Percentiles rank a stretch among this genome's conserved stretches.
These are phyloP conservation scores for Isaurus tuberculatus DNA, from an alignment of 92 coral and sea anemone species.

Conservation along the genomic window DNA sequence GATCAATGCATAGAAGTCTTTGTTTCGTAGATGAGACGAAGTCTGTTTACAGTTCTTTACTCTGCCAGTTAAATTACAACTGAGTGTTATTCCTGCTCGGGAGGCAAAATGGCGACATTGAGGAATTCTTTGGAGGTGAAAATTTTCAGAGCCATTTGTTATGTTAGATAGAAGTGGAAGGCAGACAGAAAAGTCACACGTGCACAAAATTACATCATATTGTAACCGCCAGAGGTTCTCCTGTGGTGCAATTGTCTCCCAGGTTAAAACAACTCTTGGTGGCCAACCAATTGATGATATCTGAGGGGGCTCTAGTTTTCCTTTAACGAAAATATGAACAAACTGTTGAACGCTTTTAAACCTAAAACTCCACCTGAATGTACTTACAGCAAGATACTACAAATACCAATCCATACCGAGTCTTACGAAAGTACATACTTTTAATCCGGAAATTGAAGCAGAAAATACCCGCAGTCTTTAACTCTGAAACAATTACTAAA, in stretches of 20 bases:
- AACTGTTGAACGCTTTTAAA: too few relatives aligned
- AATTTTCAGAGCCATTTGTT: not conserved
- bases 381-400: too few relatives aligned
- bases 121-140: not conserved
- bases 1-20: not conserved
- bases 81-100: not conserved
- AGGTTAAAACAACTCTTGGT: not conserved
- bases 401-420: too few relatives aligned
- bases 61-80: conserved; percentile 9
- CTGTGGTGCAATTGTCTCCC: not conserved
- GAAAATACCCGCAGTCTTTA: too few relatives aligned
- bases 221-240: not conserved
- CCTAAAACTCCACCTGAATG: too few relatives aligned
- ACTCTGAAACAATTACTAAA: too few relatives aligned
- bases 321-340: not conserved
- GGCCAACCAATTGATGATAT: not conserved
- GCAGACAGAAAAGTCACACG: not conserved
- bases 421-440: too few relatives aligned
- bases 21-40: not conserved
- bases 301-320: not conserved
- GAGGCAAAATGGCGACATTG: not conserved
- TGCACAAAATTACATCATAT: conserved; percentile 11
- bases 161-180: not conserved
- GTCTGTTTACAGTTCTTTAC: conserved; percentile 2
- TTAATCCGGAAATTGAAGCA: too few relatives aligned